Evolutionary conservation across 2,888 invertebrate species (phyloP).

Genomic region (Oeneis ivallda): DNA sequence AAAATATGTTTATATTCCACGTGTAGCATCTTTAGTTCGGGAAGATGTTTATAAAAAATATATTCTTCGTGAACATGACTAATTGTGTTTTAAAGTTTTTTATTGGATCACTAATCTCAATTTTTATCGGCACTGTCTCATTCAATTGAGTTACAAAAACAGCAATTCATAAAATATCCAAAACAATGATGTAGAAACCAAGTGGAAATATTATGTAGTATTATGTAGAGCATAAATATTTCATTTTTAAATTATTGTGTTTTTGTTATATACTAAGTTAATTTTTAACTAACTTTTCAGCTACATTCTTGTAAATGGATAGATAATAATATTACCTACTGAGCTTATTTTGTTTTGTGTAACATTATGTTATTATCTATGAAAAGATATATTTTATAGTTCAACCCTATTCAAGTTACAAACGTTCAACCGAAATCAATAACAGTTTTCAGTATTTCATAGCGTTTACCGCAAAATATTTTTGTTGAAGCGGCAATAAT

Average conservation of each 20-base stretch:
- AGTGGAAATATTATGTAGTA: no score
- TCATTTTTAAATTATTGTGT: no score
- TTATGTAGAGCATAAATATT: no score
- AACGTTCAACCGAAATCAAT: conserved; percentile 26
- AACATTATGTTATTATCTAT: no score
- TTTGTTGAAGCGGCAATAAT: conserved; percentile 75
- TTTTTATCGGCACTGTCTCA: conserved; percentile 20
- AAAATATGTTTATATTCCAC: conserved; percentile 31
- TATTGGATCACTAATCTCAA: conserved; percentile 21
- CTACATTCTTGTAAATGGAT: not conserved
- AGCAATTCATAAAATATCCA: conserved; percentile 2
- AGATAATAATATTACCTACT: no score
- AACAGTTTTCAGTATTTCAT: conserved; percentile 32
- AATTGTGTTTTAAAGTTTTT: conserved; percentile 29
- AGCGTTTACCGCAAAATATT: conserved; percentile 66
- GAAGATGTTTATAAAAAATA: conserved; percentile 24
- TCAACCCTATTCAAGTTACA: conserved; percentile 6
- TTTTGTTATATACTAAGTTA: no score
- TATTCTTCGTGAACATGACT: conserved; percentile 22
- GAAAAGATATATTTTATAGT: not conserved
- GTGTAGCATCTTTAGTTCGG: conserved; percentile 30
- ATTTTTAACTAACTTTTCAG: not conserved
- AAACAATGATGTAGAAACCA: not conserved
- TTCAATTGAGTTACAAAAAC: conserved; percentile 1
- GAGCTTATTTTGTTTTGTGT: no score